These are phyloP conservation scores for Manis javanica DNA, from an alignment of 2,797 vertebrate genomes.

Conservation along the genomic window DNA sequence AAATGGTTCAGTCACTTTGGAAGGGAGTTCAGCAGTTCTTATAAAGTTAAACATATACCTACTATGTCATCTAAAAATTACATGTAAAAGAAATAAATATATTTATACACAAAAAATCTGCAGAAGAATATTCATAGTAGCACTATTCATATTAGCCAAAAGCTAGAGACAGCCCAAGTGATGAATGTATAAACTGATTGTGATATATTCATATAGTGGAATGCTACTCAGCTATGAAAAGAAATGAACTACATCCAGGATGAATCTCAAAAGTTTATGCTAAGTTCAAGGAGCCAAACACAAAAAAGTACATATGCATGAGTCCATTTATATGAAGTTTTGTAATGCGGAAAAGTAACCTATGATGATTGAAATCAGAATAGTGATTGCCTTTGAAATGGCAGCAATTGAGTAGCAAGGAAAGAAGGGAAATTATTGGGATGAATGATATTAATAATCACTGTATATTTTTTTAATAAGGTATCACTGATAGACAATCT, in stretches of 20 bases:
- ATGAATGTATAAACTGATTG: neutral
- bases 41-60: neutral
- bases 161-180: neutral
- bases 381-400: neutral
- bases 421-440: neutral
- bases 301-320: neutral
- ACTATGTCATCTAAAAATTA: neutral
- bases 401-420: neutral
- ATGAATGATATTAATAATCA: neutral
- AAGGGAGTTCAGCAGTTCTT: neutral
- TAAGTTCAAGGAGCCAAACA: neutral
- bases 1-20: neutral
- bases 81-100: neutral
- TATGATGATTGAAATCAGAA: neutral
- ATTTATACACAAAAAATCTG: neutral
- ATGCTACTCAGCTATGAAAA: neutral
- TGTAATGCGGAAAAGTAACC: neutral
- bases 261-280: neutral
- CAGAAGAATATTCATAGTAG: neutral
- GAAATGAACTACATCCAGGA: neutral
- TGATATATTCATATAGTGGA: neutral
- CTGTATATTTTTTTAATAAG: no score
- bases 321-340: neutral
- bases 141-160: neutral
- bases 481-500: no score